These are phyloP conservation scores for Promerops cafer DNA, from an alignment of 2,113 vertebrate species.

Conservation along the genomic window DNA sequence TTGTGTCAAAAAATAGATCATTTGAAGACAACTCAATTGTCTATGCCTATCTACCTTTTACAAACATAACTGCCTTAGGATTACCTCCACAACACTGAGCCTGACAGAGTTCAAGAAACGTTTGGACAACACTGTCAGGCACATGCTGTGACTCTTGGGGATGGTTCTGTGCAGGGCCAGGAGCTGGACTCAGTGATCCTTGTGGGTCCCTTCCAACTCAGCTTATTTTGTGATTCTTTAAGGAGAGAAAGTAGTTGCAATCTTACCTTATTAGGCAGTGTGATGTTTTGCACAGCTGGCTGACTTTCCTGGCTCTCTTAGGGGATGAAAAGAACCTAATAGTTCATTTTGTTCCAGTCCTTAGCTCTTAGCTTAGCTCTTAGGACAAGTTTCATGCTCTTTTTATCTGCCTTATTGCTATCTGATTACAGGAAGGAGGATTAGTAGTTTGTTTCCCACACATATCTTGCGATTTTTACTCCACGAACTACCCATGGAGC, in stretches of 20 bases:
- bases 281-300: not conserved
- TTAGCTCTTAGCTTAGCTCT: not conserved
- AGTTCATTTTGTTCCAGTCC: not conserved
- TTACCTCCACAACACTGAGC: not conserved
- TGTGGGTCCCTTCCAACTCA: not conserved
- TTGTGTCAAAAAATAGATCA: not conserved
- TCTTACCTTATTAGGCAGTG: not conserved
- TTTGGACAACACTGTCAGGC: not conserved
- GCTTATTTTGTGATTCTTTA: not conserved
- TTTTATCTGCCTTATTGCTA: not conserved
- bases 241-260: not conserved
- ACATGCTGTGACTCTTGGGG: not conserved
- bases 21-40: not conserved
- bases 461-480: not conserved
- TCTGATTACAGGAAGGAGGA: not conserved
- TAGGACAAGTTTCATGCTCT: not conserved
- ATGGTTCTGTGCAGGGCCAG: not conserved
- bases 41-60: not conserved
- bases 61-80: not conserved
- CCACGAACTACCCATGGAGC: not conserved
- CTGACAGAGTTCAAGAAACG: not conserved
- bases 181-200: not conserved
- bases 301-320: not conserved
- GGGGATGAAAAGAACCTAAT: not conserved
- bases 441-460: not conserved